Evolutionary conservation across 2,113 vertebrate genomes (phyloP), one percentile per base, ranked within the genome.

Genomic region (Lepus europaeus): DNA sequence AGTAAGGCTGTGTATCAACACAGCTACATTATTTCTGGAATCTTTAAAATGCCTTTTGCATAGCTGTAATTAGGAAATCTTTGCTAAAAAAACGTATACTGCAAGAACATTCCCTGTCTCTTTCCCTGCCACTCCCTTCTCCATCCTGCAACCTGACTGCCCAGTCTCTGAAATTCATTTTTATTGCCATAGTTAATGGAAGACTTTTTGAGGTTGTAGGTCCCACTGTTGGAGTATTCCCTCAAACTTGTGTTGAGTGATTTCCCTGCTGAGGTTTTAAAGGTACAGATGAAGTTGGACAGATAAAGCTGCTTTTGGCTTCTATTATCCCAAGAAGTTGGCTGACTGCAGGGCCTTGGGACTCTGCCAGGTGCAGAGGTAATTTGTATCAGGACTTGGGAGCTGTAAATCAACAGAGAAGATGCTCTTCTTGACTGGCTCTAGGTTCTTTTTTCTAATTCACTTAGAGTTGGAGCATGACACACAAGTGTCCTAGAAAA

Each of bases 21-120:
- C 29, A 95, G 53, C 77, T 10, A 59, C 69, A 89, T 94, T 94
- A 84, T 84, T 94, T 94, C 93, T 94, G 94, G 61, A 97, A 88
- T 95, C 23, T 92, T 96, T 78, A 70, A 95, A 95, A 29, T 92
- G 76, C 31, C 51, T 95, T 96, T 96, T 84, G 79, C 69, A 45
- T 84, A 96, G 87, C 73, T 86, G 16, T 72, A 92, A 91, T 95
- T 80, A 95, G 56, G 93, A 95, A 77, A 93, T 70, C 66, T 87
- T 94, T 86, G 51, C 79, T 74, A 39, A 64, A 93, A 89, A 90
- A 95, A 61, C 92, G 74, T 23, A 83, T 49, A 73, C 80, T 91
- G 4, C 11, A 69, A 68, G 64, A 51, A 83, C 5, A 63, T 8
- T 1, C 64, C 5, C 27, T 6, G 1, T 29, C 1, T 27, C 31